Percentiles rank a stretch among this genome's conserved stretches.
phyloP scores from a whole-genome alignment of 2,797 vertebrate genomes.

The Xenops minutus region DNA sequence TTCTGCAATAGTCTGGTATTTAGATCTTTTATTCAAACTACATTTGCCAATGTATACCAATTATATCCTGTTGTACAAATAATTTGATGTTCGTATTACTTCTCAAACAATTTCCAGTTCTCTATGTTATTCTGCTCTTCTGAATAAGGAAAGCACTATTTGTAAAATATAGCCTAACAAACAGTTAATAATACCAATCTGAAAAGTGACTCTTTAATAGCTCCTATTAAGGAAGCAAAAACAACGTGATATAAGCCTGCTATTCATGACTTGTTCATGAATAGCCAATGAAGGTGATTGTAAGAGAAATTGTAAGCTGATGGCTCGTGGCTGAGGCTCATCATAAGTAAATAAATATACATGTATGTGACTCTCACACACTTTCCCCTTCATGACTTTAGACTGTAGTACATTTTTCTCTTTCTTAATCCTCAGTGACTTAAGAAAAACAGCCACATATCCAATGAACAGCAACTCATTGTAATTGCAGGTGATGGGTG shows the following conservation, averaged over 20 bases:
- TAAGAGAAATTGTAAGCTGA: constrained; percentile 41
- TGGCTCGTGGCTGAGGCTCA: constrained; percentile 38
- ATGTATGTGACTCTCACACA: constrained; percentile 33
- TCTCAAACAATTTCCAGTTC: constrained; percentile 28
- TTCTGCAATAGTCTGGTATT: neutral
- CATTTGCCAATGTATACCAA: constrained; percentile 26
- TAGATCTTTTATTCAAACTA: neutral
- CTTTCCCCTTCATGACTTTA: constrained; percentile 53
- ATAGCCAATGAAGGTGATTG: constrained; percentile 50
- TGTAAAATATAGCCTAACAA: constrained; percentile 28
- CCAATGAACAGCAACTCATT: constrained; percentile 60
- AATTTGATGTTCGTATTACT: constrained; percentile 40
- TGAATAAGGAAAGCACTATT: constrained; percentile 57
- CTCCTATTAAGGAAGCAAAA: constrained; percentile 59
- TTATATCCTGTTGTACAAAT: constrained; percentile 41
- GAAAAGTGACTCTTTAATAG: constrained; percentile 63
- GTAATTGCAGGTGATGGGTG: constrained; percentile 46
- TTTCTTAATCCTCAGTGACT: constrained; percentile 59
- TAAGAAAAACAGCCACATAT: constrained; percentile 50
- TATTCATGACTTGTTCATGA: constrained; percentile 42
- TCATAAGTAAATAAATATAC: constrained; percentile 65
- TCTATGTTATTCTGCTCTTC: neutral
- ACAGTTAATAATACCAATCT: constrained; percentile 54
- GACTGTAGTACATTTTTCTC: constrained; percentile 60
- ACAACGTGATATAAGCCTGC: constrained; percentile 44